Evolutionary conservation across 35 echinoderm and acorn worm genomes (phyloP).

Genomic region (Apostichopus japonicus): DNA sequence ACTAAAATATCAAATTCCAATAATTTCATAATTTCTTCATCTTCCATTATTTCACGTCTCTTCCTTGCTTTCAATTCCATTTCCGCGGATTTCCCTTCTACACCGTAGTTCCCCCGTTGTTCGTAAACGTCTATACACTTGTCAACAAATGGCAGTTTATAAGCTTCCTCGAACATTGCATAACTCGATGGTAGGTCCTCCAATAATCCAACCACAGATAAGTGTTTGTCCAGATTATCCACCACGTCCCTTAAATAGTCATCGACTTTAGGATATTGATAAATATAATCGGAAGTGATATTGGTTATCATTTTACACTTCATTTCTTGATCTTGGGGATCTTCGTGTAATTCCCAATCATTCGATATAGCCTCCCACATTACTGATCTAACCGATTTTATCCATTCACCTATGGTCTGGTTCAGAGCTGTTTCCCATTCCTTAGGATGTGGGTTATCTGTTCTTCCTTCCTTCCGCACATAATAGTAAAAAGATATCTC

Average conservation of each 20-base stretch:
- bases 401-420: neutral
- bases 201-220: conserved; percentile 3
- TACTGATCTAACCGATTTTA: neutral
- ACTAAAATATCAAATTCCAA: conserved; percentile 7
- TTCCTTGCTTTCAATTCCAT: neutral
- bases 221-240: conserved; percentile 27
- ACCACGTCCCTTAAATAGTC: neutral
- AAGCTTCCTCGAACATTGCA: neutral
- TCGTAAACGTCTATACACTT: neutral
- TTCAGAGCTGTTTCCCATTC: neutral
- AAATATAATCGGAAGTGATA: neutral
- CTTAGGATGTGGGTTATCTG: neutral
- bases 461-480: neutral
- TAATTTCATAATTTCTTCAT: neutral
- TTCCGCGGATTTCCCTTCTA: neutral
- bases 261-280: neutral
- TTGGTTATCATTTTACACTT: no score
- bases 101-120: neutral
- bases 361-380: neutral
- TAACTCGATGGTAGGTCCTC: conserved; percentile 10
- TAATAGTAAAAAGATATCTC: conserved; percentile 3
- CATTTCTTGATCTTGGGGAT: neutral
- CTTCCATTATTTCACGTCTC: neutral
- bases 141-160: conserved; percentile 15
- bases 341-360: neutral